phyloP scores from a whole-genome alignment of 2,888 invertebrate species.

The Dryobota labecula region DNA sequence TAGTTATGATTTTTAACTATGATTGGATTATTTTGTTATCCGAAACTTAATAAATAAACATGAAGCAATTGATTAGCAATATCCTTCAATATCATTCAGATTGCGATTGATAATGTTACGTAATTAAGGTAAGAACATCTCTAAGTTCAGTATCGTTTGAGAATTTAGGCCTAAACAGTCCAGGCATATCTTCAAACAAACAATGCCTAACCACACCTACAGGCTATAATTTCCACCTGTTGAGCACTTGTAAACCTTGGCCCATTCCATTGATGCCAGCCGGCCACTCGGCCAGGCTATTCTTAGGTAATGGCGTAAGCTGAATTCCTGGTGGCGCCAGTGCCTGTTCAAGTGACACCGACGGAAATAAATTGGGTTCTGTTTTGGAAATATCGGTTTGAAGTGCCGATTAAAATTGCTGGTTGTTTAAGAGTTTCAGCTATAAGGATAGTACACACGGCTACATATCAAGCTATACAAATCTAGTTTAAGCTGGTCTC shows the following conservation, averaged over 20 bases:
- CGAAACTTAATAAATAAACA: too few relatives aligned
- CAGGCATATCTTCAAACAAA: conserved; percentile 21
- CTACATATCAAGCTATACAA: too few relatives aligned
- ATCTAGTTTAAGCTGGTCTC: too few relatives aligned
- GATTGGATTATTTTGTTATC: too few relatives aligned
- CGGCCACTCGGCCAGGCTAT: conserved; percentile 38
- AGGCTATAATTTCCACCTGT: conserved; percentile 49
- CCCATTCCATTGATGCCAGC: conserved; percentile 48
- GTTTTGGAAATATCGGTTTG: conserved; percentile 13
- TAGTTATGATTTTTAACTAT: too few relatives aligned
- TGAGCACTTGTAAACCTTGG: conserved; percentile 52
- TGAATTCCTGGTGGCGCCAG: conserved; percentile 56
- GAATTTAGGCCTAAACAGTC: neutral
- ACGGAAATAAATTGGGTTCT: conserved; percentile 8
- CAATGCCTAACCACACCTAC: conserved; percentile 27
- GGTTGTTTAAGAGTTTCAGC: neutral
- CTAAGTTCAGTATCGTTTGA: neutral
- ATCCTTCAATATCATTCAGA: too few relatives aligned
- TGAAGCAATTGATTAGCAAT: too few relatives aligned
- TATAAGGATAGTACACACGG: too few relatives aligned
- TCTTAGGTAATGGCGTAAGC: conserved; percentile 54
- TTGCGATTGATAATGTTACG: too few relatives aligned
- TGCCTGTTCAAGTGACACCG: conserved; percentile 51
- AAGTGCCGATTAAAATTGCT: conserved; percentile 1
- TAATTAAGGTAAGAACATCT: neutral